Conservation (phyloP, 2,113 vertebrate genomes). For the Equus quagga region DNA sequence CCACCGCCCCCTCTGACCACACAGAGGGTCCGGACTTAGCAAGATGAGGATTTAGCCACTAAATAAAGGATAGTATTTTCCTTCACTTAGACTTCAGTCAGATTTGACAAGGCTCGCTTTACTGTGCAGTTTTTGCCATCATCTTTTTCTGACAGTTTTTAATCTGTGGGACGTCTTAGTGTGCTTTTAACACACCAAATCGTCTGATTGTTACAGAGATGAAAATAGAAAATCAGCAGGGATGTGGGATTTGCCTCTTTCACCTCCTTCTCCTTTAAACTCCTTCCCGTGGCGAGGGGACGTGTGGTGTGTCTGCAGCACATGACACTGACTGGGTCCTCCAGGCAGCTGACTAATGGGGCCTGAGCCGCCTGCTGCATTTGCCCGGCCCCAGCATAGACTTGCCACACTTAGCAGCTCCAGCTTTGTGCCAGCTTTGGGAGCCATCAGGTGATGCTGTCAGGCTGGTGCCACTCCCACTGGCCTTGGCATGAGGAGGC, state of each 20-base stretch:
- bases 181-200: background rate
- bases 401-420: background rate
- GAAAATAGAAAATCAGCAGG: background rate
- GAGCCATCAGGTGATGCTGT: background rate
- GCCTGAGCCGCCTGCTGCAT: background rate
- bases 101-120: background rate
- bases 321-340: background rate
- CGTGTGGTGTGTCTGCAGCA: background rate
- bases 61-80: background rate
- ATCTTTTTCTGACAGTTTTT: background rate
- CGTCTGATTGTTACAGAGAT: background rate
- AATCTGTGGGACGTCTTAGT: background rate
- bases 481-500: background rate
- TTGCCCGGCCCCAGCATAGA: background rate
- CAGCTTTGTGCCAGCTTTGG: rapidly evolving
- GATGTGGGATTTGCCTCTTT: background rate
- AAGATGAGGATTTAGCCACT: background rate
- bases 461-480: background rate
- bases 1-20: too few relatives aligned
- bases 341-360: background rate
- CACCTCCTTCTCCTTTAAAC: background rate
- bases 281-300: background rate
- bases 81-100: background rate
- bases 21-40: background rate
- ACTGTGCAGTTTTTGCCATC: background rate